Evolutionary conservation across 1,140 invertebrate species (phyloP), one percentile per base, ranked within the genome.

Genomic region (Metopolophium dirhodum): DNA sequence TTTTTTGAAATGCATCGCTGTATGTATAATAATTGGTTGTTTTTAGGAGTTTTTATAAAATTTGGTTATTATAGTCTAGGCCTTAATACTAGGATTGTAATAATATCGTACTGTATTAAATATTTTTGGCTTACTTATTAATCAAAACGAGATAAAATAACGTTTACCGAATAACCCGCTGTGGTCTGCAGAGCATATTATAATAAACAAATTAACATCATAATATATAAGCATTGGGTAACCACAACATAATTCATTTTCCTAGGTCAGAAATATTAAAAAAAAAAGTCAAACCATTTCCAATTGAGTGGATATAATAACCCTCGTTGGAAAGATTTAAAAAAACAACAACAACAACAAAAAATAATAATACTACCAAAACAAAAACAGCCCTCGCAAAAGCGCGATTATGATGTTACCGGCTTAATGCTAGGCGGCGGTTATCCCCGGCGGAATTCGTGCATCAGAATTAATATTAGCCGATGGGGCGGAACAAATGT

Each of bases 391-490:
- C 91, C 49, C 91, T 85, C 77, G 77, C n/a, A 26, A 57, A 68
- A 68, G n/a, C 23, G 49, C 30, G n/a, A 91, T 26, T 20, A 26
- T n/a, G 61, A 37, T 51, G 77, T 85, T 92, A 51, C 49, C 47
- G 82, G 91, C 82, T 93, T 93, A 54, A 93, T 86, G 91, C 57
- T 86, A 26, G 49, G 47, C 9, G 61, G 61, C 61, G 18, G 82
- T 57, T 54, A 93, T 93, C 49, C 91, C 91, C 91, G 35, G 26
- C 37, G 91, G 91, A 54, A 93, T 93, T 93, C 91, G 49, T 83
- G 91, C 91, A 93, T 93, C 91, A 93, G 77, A 93, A 93, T 93
- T 93, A 93, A 85, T 86, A 86, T 93, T 54, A 86, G 77, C 82
- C 91, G 82, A 93, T 85, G 26, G 91, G 91, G 91, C 77, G 82